phyloP scores from a whole-genome alignment of 1,140 invertebrate genomes.

The Bradysia coprophila region DNA sequence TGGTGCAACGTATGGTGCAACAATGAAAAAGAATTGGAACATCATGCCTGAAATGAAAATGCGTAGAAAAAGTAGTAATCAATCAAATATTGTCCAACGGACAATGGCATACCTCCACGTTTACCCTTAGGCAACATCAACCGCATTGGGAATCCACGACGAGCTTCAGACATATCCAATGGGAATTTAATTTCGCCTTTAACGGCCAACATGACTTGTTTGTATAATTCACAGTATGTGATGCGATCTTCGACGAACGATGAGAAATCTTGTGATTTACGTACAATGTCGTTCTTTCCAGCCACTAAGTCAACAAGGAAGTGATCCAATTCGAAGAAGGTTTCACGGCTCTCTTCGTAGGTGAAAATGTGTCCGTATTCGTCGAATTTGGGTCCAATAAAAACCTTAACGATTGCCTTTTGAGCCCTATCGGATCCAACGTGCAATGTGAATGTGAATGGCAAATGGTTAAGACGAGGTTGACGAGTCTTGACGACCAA shows the following conservation, averaged over 20 bases:
- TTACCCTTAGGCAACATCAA: slow-evolving; percentile 38
- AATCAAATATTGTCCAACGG: too few relatives aligned
- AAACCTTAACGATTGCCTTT: slow-evolving; percentile 34
- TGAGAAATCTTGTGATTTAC: slow-evolving; percentile 28
- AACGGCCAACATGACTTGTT: slow-evolving; percentile 22
- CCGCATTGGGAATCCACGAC: slow-evolving; percentile 37
- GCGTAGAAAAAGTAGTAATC: too few relatives aligned
- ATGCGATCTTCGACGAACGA: slow-evolving; percentile 26
- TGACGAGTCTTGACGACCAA: slow-evolving; percentile 7
- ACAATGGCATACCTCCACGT: slow-evolving; percentile 35
- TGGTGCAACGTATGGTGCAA: slow-evolving; percentile 27
- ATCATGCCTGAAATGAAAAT: slow-evolving; percentile 35
- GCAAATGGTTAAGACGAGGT: slow-evolving; percentile 34
- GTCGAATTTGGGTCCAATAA: slow-evolving; percentile 37
- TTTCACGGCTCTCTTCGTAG: slow-evolving; percentile 27
- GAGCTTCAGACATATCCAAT: slow-evolving; percentile 18
- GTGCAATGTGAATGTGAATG: slow-evolving; percentile 33
- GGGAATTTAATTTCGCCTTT: slow-evolving; percentile 18
- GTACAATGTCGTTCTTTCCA: slow-evolving; percentile 34
- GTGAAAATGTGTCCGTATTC: slow-evolving; percentile 23
- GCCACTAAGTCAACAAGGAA: slow-evolving; percentile 30
- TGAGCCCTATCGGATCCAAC: slow-evolving; percentile 32
- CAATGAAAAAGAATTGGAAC: slow-evolving; percentile 34
- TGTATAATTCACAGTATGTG: slow-evolving; percentile 17
- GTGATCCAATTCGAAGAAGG: slow-evolving; percentile 34